A percentile compares a stretch with the other conserved stretches of the same genome.
These are phyloP conservation scores for Cichlasoma orientale DNA, from an alignment of 2,797 vertebrate species.

Conservation along the genomic window DNA sequence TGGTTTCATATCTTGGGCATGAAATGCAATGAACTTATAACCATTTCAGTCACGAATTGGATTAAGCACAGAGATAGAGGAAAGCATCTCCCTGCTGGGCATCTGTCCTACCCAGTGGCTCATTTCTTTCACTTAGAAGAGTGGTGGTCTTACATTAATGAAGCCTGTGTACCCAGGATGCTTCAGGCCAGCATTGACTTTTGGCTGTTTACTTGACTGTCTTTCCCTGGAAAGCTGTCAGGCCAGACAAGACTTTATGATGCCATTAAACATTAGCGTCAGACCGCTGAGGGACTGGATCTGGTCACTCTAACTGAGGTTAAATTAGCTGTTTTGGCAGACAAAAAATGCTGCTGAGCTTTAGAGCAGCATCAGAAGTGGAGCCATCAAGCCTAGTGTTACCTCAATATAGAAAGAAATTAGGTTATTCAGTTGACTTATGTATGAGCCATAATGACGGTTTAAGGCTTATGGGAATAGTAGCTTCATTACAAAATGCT, in stretches of 20 bases:
- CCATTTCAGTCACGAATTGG: slow-evolving; percentile 11
- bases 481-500: not conserved
- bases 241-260: slow-evolving; percentile 46
- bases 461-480: slow-evolving; percentile 13
- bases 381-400: not conserved
- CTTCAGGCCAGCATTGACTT: slow-evolving; percentile 61
- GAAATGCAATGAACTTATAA: not conserved
- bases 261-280: slow-evolving; percentile 49
- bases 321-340: slow-evolving; percentile 25
- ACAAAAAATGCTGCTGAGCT: not conserved
- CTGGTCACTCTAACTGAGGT: slow-evolving; percentile 23
- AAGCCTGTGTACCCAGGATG: slow-evolving; percentile 33
- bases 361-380: not conserved
- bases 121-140: slow-evolving; percentile 30
- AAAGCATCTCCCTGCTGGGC: slow-evolving; percentile 15
- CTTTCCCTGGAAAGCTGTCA: slow-evolving; percentile 46
- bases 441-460: not conserved
- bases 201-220: slow-evolving; percentile 58
- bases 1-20: not conserved
- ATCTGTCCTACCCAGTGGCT: slow-evolving; percentile 18
- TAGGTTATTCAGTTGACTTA: slow-evolving; percentile 3
- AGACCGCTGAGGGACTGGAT: slow-evolving; percentile 28
- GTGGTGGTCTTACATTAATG: slow-evolving; percentile 40
- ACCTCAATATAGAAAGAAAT: not conserved
- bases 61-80: slow-evolving; percentile 5